phyloP scores from a whole-genome alignment of 2,888 invertebrate genomes.

The Plagodis pulveraria region DNA sequence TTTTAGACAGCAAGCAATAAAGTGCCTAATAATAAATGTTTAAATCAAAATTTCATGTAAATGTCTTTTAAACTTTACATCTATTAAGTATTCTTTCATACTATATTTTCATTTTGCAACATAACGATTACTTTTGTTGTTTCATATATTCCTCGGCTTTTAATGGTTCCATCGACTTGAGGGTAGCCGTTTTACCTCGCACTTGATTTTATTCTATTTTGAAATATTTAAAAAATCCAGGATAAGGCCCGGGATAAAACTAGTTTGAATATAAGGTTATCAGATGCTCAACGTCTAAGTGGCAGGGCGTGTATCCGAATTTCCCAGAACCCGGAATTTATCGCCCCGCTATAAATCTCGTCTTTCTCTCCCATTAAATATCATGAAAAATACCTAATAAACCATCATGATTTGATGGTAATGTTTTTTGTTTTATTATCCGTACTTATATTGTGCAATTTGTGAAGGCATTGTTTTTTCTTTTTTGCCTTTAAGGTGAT shows the following conservation, averaged over 20 bases:
- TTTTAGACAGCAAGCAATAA: no score
- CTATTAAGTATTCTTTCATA: no score
- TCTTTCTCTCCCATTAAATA: slow-evolving; percentile 59
- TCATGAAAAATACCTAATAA: slow-evolving; percentile 68
- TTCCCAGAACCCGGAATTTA: slow-evolving; percentile 52
- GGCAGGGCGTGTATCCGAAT: slow-evolving; percentile 44
- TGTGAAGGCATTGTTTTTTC: background rate
- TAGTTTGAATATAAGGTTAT: slow-evolving; percentile 10
- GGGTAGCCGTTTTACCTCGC: no score
- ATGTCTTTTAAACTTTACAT: no score
- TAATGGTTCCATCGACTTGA: no score
- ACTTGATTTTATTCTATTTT: no score
- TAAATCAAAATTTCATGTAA: no score
- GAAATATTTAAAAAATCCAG: background rate
- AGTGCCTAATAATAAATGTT: no score
- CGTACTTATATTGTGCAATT: background rate
- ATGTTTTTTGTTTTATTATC: slow-evolving; percentile 16
- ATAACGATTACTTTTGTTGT: no score
- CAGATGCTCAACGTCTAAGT: slow-evolving; percentile 35
- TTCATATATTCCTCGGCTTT: no score
- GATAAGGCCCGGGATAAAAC: background rate
- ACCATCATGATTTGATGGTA: slow-evolving; percentile 52
- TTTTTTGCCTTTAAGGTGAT: background rate
- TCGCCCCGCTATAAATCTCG: slow-evolving; percentile 58
- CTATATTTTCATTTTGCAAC: no score